These are phyloP conservation scores for Agrotis clavis DNA, from an alignment of 2,888 invertebrate species.

Conservation along the genomic window DNA sequence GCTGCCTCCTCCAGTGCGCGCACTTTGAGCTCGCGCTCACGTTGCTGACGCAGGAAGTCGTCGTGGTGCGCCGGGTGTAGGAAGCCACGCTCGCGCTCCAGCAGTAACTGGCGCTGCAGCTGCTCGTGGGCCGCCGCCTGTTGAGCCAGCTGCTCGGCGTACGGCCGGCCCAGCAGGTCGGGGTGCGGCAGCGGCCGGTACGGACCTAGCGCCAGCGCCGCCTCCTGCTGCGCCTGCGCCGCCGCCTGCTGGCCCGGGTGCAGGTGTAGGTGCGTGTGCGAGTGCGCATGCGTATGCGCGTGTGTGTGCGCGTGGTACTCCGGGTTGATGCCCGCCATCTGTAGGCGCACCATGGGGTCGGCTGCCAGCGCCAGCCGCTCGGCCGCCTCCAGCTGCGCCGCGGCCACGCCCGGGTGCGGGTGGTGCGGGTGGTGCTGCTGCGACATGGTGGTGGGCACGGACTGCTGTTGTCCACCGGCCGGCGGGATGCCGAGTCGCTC, in stretches of 20 bases:
- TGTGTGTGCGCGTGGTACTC: constrained; percentile 98
- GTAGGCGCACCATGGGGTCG: constrained; percentile 97
- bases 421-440: constrained; percentile 91
- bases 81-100: constrained; percentile 95
- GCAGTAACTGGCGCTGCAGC: constrained; percentile 95
- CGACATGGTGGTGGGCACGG: constrained; percentile 88
- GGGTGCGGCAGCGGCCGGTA: constrained; percentile 94
- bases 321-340: constrained; percentile 97
- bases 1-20: constrained; percentile 96
- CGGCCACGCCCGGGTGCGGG: constrained; percentile 88
- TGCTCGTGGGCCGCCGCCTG: constrained; percentile 96
- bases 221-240: constrained; percentile 93
- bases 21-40: constrained; percentile 96
- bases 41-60: constrained; percentile 93
- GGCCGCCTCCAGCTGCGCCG: constrained; percentile 93
- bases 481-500: constrained; percentile 95
- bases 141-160: constrained; percentile 95
- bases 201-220: constrained; percentile 87
- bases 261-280: constrained; percentile 96
- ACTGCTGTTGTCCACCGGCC: constrained; percentile 81
- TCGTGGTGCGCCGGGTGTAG: constrained; percentile 91
- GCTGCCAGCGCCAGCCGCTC: constrained; percentile 96
- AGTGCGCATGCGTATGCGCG: constrained; percentile 97
- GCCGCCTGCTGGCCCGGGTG: constrained; percentile 94
- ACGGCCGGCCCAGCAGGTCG: constrained; percentile 95